These are phyloP conservation scores for Scaptodrosophila latifasciaeformis DNA, from an alignment of 2,888 invertebrate species.

Conservation along the genomic window DNA sequence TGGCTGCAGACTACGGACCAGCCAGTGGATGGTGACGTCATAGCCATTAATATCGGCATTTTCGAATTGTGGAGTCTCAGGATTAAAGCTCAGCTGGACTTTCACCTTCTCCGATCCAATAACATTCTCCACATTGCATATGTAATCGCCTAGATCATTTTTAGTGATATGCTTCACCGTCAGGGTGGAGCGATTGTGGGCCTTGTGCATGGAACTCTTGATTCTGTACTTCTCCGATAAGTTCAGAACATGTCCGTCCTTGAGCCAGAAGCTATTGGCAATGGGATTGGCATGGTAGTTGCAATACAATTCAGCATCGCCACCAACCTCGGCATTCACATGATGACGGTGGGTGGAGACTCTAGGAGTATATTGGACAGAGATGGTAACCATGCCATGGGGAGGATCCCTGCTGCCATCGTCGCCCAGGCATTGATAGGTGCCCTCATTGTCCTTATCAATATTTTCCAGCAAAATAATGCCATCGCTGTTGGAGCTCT, in stretches of 20 bases:
- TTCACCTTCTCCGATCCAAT: conserved; percentile 63
- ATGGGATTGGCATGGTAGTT: conserved; percentile 71
- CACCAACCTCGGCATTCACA: conserved; percentile 63
- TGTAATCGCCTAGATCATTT: conserved; percentile 84
- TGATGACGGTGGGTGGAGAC: conserved; percentile 71
- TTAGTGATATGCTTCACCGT: conserved; percentile 80
- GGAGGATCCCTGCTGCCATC: conserved; percentile 60
- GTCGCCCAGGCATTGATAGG: conserved; percentile 72
- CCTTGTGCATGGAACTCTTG: conserved; percentile 73
- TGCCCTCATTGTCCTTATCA: conserved; percentile 65
- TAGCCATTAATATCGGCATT: conserved; percentile 55
- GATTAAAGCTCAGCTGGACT: conserved; percentile 64
- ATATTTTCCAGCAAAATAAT: conserved; percentile 58
- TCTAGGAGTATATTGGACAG: conserved; percentile 69
- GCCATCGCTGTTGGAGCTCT: conserved; percentile 45
- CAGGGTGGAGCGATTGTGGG: conserved; percentile 77
- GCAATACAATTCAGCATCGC: conserved; percentile 69
- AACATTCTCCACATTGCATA: conserved; percentile 79
- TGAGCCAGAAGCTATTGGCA: conserved; percentile 61
- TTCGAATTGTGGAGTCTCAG: conserved; percentile 72
- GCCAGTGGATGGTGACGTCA: conserved; percentile 68
- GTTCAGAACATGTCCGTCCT: conserved; percentile 54
- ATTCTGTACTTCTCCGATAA: conserved; percentile 72
- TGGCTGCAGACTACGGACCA: conserved; percentile 71
- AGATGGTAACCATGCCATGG: conserved; percentile 68